Base-by-base conservation (phyloP, 2,797 vertebrate genomes). In the Sebastolobus altivelis region DNA sequence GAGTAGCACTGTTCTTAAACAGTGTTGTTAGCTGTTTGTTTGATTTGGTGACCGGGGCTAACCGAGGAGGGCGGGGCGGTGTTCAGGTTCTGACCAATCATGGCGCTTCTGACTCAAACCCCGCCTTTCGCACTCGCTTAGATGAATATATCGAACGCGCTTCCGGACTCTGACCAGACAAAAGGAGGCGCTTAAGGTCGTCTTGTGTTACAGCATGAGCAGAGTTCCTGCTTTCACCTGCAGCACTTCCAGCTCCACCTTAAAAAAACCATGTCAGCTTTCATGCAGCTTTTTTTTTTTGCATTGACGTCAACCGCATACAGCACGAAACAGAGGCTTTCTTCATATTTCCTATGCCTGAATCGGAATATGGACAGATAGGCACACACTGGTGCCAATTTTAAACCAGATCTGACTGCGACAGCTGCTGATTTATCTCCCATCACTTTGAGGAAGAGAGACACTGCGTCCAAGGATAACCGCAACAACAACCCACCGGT, bases 241-340 rank as follows among this genome's bases (percentile, higher is more conserved):
- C 9, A 13, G 8, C 49, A 67, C 14, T 4, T 43, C 2, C 27
- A n/a, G 68, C n/a, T 79, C 96, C 83, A 95, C 96, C 96, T 97
- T 97, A 96, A 96, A 1, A 91, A 88, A 73, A 61, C 90, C 77
- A 94, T 88, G 89, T 94, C 87, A 86, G 87, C 79, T 84, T 92
- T 94, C 92, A 87, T 95, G 93, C 94, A 87, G 90, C 62, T 83
- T 87, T 84, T 83, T 65, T 43, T 65, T 89, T 92, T 93, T 94
- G 92, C 94, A 94, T 95, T 95, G 96, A 96, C 96, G 96, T 96
- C 96, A 96, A 91, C 87, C 80, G 81, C 85, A 88, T 81, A 89
- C 85, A 87, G 88, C 91, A 93, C 90, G 85, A 88, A 93, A 93
- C 90, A 88, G 83, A 90, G 81, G 93, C 80, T 92, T 89, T 90